phyloP scores from a whole-genome alignment of 2,888 invertebrate genomes.

The Cactoblastis cactorum region DNA sequence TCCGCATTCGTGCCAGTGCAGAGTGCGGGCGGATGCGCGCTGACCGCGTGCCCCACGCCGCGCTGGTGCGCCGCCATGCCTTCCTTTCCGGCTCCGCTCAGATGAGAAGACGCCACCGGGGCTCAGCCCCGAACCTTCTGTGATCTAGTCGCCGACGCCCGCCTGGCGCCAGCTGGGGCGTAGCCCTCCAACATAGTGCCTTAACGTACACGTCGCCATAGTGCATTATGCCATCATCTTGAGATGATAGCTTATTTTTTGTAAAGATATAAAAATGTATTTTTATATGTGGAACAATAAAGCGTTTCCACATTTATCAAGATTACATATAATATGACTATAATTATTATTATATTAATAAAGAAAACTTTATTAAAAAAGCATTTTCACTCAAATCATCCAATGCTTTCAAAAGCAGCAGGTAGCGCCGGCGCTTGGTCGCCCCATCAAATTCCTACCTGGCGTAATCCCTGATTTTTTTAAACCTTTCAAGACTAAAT shows the following conservation, averaged over 20 bases:
- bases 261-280: constrained; percentile 72
- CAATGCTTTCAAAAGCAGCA: constrained; percentile 28
- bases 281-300: constrained; percentile 77
- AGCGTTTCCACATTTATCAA: constrained; percentile 71
- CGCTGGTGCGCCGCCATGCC: constrained; percentile 86
- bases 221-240: constrained; percentile 72
- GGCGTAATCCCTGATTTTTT: constrained; percentile 26
- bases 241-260: constrained; percentile 72
- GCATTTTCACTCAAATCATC: constrained; percentile 42
- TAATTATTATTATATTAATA: constrained; percentile 67
- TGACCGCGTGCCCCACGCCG: constrained; percentile 55
- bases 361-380: constrained; percentile 66
- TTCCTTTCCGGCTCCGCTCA: constrained; percentile 71
- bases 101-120: constrained; percentile 65
- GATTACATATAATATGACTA: constrained; percentile 49
- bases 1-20: constrained; percentile 73
- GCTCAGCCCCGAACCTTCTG: constrained; percentile 61
- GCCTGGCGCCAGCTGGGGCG: constrained; percentile 74
- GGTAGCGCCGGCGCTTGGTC: constrained; percentile 64
- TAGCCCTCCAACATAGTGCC: constrained; percentile 74
- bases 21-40: constrained; percentile 61
- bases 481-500: background rate
- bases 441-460: constrained; percentile 33
- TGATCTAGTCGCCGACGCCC: constrained; percentile 77
- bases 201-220: constrained; percentile 74